Percentiles rank a stretch among this genome's conserved stretches.
Conservation (phyloP, 1,140 invertebrate species). For the Polyergus mexicanus region DNA sequence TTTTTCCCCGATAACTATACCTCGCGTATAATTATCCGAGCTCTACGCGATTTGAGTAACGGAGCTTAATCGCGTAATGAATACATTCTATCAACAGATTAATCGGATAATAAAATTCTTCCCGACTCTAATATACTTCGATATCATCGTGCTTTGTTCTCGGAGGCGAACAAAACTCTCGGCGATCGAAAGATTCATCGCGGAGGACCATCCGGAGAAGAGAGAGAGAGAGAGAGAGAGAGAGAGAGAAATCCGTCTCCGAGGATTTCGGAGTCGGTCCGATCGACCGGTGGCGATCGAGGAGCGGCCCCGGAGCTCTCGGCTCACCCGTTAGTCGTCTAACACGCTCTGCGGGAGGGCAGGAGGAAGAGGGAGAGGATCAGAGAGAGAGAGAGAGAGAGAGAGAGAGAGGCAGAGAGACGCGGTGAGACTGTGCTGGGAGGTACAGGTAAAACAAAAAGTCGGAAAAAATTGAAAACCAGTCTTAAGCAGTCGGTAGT, state of each 20-base stretch:
- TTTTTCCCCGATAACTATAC: too few relatives aligned
- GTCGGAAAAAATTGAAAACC: conserved; percentile 83
- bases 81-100: too few relatives aligned
- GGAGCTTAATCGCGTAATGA: too few relatives aligned
- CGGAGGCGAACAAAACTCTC: background rate
- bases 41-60: too few relatives aligned
- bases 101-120: background rate
- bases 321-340: conserved; percentile 47
- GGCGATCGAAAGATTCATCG: conserved; percentile 29
- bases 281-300: conserved; percentile 39
- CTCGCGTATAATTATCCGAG: too few relatives aligned
- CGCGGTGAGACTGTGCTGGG: conserved; percentile 33
- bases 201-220: conserved; percentile 43
- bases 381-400: conserved; percentile 16
- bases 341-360: conserved; percentile 50
- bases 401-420: conserved; percentile 42
- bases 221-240: conserved; percentile 5
- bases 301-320: conserved; percentile 4
- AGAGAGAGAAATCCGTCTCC: conserved; percentile 12
- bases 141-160: conserved; percentile 40
- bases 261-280: conserved; percentile 38
- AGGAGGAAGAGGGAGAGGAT: conserved; percentile 18
- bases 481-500: conserved; percentile 80
- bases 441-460: conserved; percentile 80
- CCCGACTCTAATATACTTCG: too few relatives aligned